Evolutionary conservation across 2,797 vertebrate genomes (phyloP).

Genomic region (Bradypodion pumilum): DNA sequence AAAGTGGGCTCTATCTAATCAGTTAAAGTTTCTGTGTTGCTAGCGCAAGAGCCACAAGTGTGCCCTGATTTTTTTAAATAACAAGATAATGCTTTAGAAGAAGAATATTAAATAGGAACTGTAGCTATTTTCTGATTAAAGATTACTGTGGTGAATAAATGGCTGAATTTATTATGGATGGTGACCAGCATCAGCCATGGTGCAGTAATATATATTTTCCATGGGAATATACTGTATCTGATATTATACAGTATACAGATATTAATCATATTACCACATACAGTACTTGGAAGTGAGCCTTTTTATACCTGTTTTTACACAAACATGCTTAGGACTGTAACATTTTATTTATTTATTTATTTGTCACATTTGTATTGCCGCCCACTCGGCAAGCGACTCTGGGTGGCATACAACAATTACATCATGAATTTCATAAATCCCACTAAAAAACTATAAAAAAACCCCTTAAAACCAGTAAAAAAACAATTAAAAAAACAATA

Average conservation of each 20-base stretch:
- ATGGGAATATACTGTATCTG: not conserved
- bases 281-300: not conserved
- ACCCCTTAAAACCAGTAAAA: too few species aligned
- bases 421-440: too few species aligned
- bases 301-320: not conserved
- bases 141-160: not conserved
- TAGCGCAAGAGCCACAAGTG: not conserved
- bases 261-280: not conserved
- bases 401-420: too few species aligned
- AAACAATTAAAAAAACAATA: too few species aligned
- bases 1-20: not conserved
- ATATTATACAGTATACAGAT: not conserved
- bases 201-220: not conserved
- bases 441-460: too few species aligned
- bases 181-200: too few species aligned
- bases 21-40: not conserved
- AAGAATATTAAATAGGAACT: too few species aligned
- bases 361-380: too few species aligned
- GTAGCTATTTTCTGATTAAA: not conserved
- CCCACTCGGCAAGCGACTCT: too few species aligned
- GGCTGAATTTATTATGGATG: too few species aligned
- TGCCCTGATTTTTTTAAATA: too few species aligned
- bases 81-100: too few species aligned
- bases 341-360: not conserved
- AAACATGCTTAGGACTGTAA: not conserved